phyloP scores from a whole-genome alignment of 2,113 vertebrate species.

The Oryzias javanicus region DNA sequence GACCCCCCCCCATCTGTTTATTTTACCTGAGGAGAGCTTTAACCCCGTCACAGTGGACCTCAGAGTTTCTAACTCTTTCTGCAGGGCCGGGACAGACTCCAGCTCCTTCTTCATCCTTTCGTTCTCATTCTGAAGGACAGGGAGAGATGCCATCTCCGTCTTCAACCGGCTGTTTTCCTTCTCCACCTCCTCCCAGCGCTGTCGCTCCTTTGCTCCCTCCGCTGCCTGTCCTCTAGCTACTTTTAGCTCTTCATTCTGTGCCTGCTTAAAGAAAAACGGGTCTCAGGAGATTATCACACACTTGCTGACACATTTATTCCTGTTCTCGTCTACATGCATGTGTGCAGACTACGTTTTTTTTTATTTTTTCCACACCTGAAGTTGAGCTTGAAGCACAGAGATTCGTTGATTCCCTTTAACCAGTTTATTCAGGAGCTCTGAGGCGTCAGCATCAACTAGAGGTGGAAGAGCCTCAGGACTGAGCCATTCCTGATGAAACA shows the following conservation, averaged over 20 bases:
- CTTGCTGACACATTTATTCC: conserved; percentile 8
- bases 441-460: conserved; percentile 46
- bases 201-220: conserved; percentile 59
- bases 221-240: conserved; percentile 53
- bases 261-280: conserved; percentile 11
- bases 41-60: conserved; percentile 68
- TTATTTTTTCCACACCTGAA: conserved; percentile 76
- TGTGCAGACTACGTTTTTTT: no score
- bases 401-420: conserved; percentile 83
- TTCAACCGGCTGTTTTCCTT: conserved; percentile 73
- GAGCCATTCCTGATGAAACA: conserved; percentile 68
- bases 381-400: conserved; percentile 79
- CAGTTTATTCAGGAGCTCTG: conserved; percentile 79
- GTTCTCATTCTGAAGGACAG: conserved; percentile 72
- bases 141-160: conserved; percentile 66
- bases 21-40: conserved; percentile 50
- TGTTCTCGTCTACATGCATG: no score
- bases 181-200: conserved; percentile 61
- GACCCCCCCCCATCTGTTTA: conserved; percentile 14
- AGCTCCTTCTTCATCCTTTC: conserved; percentile 73
- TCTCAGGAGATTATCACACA: conserved; percentile 32
- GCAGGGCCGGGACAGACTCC: conserved; percentile 68
- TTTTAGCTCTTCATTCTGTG: conserved; percentile 60
- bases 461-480: conserved; percentile 45
- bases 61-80: conserved; percentile 79